phyloP scores from a whole-genome alignment of 1,140 invertebrate species.

The Penaeus vannamei region DNA sequence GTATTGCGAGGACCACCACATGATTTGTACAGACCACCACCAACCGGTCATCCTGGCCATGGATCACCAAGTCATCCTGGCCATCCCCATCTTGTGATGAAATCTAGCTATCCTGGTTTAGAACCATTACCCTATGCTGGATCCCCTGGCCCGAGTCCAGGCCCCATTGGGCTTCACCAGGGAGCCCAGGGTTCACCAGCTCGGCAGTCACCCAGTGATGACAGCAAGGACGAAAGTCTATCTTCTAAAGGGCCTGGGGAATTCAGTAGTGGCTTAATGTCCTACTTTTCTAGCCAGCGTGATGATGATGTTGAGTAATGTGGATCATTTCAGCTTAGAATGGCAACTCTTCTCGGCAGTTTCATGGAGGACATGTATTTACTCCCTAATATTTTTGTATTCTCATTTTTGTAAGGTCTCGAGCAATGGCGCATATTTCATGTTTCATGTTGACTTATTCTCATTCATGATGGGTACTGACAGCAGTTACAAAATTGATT shows the following conservation, averaged over 20 bases:
- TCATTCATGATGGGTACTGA: constrained; percentile 44
- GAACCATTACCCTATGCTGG: constrained; percentile 66
- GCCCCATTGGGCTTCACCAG: constrained; percentile 42
- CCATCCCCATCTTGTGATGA: constrained; percentile 62
- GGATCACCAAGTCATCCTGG: constrained; percentile 65
- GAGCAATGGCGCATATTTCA: constrained; percentile 36
- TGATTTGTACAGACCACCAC: constrained; percentile 64
- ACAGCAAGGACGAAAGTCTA: constrained; percentile 51
- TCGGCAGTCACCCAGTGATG: constrained; percentile 51
- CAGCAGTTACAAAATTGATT: constrained; percentile 36
- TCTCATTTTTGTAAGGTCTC: constrained; percentile 66
- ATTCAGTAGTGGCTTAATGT: constrained; percentile 80
- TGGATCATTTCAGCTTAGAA: constrained; percentile 32
- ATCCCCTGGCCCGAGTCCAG: constrained; percentile 57
- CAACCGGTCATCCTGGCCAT: constrained; percentile 46
- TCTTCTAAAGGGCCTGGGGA: constrained; percentile 60
- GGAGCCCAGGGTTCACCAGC: constrained; percentile 56
- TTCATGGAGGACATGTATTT: constrained; percentile 59
- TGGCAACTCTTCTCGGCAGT: constrained; percentile 51
- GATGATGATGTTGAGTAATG: constrained; percentile 79
- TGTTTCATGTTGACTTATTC: constrained; percentile 54
- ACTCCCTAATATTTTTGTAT: constrained; percentile 66
- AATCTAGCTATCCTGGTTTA: constrained; percentile 65
- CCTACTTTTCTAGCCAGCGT: constrained; percentile 87
- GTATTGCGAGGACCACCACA: constrained; percentile 66